Percentiles rank a stretch among this genome's conserved stretches.
phyloP scores from a whole-genome alignment of 2,113 vertebrate species.

The Tapirus terrestris region DNA sequence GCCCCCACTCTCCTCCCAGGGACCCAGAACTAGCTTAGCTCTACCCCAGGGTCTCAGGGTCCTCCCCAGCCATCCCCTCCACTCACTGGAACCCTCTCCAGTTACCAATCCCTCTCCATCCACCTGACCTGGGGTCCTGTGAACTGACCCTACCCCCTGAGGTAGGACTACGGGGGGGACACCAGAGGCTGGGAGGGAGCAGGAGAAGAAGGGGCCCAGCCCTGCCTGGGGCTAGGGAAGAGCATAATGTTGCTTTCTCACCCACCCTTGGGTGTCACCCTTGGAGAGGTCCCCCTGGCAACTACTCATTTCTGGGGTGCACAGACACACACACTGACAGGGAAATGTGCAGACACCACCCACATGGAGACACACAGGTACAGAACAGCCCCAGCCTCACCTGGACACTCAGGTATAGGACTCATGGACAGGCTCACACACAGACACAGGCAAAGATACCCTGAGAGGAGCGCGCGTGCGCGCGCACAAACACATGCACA shows the following conservation, averaged over 20 bases:
- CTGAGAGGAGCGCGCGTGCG: too few species aligned
- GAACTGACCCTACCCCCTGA: background rate
- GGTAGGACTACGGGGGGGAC: background rate
- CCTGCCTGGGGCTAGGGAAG: background rate
- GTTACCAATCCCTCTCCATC: background rate
- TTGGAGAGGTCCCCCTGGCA: background rate
- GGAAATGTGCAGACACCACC: accelerated
- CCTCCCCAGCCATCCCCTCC: background rate
- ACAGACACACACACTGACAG: background rate
- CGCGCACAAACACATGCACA: background rate
- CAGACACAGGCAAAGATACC: background rate
- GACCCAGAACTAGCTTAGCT: background rate
- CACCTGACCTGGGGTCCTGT: background rate
- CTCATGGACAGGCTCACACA: background rate
- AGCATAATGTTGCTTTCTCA: background rate
- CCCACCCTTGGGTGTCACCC: background rate
- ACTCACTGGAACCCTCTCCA: too few species aligned
- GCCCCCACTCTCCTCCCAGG: background rate
- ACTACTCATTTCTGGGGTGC: background rate
- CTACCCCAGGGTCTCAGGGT: background rate
- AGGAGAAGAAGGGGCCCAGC: background rate
- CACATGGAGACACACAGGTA: background rate
- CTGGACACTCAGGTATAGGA: background rate
- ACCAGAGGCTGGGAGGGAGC: background rate
- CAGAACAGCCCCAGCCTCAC: background rate